Evolutionary conservation across 1,140 invertebrate species (phyloP).

Genomic region (Conus ventricosus): DNA sequence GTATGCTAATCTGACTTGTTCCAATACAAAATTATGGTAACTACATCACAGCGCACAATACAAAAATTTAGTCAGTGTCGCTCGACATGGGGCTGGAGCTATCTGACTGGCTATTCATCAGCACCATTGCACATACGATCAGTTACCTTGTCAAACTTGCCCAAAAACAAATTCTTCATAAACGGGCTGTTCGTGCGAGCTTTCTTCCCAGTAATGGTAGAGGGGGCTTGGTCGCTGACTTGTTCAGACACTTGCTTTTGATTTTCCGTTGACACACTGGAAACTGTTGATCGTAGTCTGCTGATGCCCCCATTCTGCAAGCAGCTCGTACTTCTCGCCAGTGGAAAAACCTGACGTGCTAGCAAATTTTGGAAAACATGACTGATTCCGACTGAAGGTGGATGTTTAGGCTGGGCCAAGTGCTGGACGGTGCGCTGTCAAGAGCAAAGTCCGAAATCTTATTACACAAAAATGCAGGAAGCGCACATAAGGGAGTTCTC

Average conservation of each 20-base stretch:
- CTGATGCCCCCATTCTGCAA: neutral
- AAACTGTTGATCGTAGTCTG: slow-evolving; percentile 1
- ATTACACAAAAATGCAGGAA: neutral
- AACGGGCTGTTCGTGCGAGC: slow-evolving; percentile 62
- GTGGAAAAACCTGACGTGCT: slow-evolving; percentile 10
- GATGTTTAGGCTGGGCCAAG: neutral
- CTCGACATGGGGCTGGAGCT: no score
- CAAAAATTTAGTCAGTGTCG: no score
- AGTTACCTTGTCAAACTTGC: slow-evolving; percentile 67
- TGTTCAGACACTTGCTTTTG: slow-evolving; percentile 8
- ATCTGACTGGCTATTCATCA: no score
- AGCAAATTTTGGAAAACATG: slow-evolving; percentile 21
- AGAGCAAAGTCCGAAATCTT: slow-evolving; percentile 27
- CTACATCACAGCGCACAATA: no score
- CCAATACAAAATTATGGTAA: no score
- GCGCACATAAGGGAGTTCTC: neutral
- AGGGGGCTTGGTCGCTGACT: slow-evolving; percentile 36
- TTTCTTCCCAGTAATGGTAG: slow-evolving; percentile 27
- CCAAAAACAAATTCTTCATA: slow-evolving; percentile 64
- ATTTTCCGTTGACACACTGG: neutral
- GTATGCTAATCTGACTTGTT: no score
- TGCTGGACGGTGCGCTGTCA: neutral
- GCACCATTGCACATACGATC: no score
- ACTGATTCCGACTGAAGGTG: neutral
- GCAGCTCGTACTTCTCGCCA: neutral